Evolutionary conservation across 2,888 invertebrate genomes (phyloP).

Genomic region (Cantharis flavilabris): DNA sequence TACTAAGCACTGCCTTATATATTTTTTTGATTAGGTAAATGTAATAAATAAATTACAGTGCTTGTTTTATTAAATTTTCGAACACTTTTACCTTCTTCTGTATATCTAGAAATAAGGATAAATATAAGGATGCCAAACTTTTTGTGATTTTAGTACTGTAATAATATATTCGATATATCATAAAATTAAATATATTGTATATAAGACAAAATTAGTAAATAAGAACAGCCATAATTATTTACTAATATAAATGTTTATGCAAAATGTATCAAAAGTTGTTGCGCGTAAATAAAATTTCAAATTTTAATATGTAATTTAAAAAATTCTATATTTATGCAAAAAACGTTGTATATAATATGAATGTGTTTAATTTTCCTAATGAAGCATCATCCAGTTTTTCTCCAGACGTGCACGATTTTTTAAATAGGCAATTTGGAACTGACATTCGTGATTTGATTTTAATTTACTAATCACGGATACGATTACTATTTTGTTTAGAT

Average conservation of each 20-base stretch:
- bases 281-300: background rate
- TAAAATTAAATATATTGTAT: background rate
- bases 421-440: background rate
- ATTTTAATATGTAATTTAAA: background rate
- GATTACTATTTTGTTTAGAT: background rate
- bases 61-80: background rate
- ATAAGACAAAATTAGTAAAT: slow-evolving; percentile 36
- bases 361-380: background rate
- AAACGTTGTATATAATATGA: background rate
- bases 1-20: background rate
- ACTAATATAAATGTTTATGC: slow-evolving; percentile 29
- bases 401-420: background rate
- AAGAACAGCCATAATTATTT: slow-evolving; percentile 46
- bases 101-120: background rate
- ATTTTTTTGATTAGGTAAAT: background rate
- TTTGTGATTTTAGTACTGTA: background rate
- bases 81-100: background rate
- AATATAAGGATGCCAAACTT: background rate
- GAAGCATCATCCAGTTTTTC: background rate
- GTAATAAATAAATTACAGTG: background rate
- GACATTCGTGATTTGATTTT: background rate
- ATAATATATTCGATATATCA: background rate
- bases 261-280: background rate
- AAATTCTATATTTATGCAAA: background rate
- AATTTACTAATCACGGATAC: background rate